Percentiles rank a stretch among this genome's conserved stretches.
These are phyloP conservation scores for Trachelus troglodyta DNA, from an alignment of 2,888 invertebrate species.

Conservation along the genomic window DNA sequence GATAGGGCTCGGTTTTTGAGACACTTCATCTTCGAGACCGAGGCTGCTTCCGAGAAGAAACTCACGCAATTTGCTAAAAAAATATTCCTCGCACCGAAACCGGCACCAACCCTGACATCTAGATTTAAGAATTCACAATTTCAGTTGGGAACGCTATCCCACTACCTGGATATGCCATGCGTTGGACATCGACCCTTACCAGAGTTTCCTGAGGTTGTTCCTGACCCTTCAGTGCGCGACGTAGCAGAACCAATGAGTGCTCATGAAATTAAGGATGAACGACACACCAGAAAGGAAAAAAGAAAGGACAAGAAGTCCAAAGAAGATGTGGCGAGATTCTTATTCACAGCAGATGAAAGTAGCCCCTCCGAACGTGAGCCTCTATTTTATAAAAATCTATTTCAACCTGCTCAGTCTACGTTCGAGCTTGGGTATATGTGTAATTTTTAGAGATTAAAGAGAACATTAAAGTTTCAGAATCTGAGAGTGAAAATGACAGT, in stretches of 20 bases:
- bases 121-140: conserved; percentile 84
- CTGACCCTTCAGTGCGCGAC: conserved; percentile 82
- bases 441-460: background rate
- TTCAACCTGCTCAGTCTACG: background rate
- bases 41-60: conserved; percentile 65
- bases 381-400: background rate
- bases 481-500: conserved; percentile 64
- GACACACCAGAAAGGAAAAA: conserved; percentile 47
- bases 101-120: conserved; percentile 91
- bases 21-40: conserved; percentile 78
- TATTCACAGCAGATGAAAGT: conserved; percentile 66
- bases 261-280: conserved; percentile 50
- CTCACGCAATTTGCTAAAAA: conserved; percentile 79
- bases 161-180: conserved; percentile 89
- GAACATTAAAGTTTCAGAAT: conserved; percentile 41
- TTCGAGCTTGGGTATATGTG: conserved; percentile 7
- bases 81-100: conserved; percentile 92
- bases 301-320: conserved; percentile 60
- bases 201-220: conserved; percentile 80
- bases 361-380: conserved; percentile 55
- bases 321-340: conserved; percentile 75
- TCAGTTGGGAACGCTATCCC: conserved; percentile 95
- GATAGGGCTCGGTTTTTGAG: conserved; percentile 93
- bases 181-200: conserved; percentile 92
- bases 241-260: conserved; percentile 67